Conservation (phyloP, 2,797 vertebrate species). For the Squalus acanthias region DNA sequence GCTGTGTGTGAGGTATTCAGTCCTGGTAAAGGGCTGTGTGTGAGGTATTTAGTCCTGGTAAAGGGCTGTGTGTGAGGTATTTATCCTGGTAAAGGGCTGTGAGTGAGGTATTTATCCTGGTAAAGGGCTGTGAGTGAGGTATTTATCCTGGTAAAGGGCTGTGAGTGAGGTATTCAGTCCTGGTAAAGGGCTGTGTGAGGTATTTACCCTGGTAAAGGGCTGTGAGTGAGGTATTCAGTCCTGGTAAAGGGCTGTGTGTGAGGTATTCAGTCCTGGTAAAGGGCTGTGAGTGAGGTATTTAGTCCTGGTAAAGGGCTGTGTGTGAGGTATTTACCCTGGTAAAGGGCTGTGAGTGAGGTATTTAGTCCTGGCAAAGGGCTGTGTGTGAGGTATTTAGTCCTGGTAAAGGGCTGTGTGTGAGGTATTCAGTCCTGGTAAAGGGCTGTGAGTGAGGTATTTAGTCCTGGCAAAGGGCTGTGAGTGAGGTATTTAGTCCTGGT, state of each 20-base stretch:
- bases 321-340: too few relatives aligned
- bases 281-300: too few relatives aligned
- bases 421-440: background rate
- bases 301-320: too few relatives aligned
- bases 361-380: too few relatives aligned
- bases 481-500: background rate
- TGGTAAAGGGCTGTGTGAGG: too few relatives aligned
- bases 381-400: background rate
- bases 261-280: too few relatives aligned
- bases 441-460: background rate
- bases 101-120: background rate
- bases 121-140: background rate
- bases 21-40: background rate
- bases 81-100: background rate
- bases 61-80: background rate
- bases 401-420: background rate
- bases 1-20: background rate
- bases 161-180: background rate
- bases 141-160: background rate
- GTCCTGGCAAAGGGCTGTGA: background rate
- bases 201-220: too few relatives aligned
- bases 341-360: too few relatives aligned
- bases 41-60: background rate
- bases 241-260: too few relatives aligned
- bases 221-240: too few relatives aligned